phyloP scores from a whole-genome alignment of 2,797 vertebrate genomes.

The Chelmon rostratus region DNA sequence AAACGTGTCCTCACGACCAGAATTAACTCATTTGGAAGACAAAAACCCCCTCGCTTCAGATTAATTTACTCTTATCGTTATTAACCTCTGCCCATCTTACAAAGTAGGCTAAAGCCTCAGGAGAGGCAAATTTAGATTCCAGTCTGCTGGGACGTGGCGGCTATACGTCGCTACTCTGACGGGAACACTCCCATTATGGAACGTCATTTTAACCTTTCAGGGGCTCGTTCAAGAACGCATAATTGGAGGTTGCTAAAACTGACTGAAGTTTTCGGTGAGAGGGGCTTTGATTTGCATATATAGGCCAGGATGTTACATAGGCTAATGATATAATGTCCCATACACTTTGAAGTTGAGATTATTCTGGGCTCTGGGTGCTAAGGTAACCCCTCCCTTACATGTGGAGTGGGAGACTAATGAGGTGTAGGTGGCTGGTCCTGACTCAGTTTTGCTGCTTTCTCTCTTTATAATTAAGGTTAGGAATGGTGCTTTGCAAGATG shows the following conservation, averaged over 20 bases:
- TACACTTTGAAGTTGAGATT: slow-evolving; percentile 61
- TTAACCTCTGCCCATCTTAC: slow-evolving; percentile 73
- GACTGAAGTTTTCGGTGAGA: slow-evolving; percentile 46
- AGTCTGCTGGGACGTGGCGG: slow-evolving; percentile 40
- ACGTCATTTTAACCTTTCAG: slow-evolving; percentile 64
- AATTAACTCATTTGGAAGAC: slow-evolving; percentile 58
- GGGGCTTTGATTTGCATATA: slow-evolving; percentile 65
- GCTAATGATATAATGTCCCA: slow-evolving; percentile 63
- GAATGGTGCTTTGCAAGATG: slow-evolving; percentile 30
- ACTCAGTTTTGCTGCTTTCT: slow-evolving; percentile 43
- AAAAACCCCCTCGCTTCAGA: slow-evolving; percentile 33
- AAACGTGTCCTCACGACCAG: slow-evolving; percentile 42
- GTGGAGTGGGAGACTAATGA: slow-evolving; percentile 40
- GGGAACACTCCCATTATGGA: slow-evolving; percentile 59
- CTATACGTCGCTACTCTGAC: slow-evolving; percentile 58
- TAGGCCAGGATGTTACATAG: slow-evolving; percentile 57
- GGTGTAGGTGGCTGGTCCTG: slow-evolving; percentile 45
- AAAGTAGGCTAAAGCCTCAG: slow-evolving; percentile 71
- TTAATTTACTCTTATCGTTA: slow-evolving; percentile 71
- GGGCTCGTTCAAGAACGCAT: slow-evolving; percentile 53
- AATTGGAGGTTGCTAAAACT: slow-evolving; percentile 69
- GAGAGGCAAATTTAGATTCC: slow-evolving; percentile 57
- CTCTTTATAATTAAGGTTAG: slow-evolving; percentile 50
- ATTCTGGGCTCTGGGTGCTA: slow-evolving; percentile 35
- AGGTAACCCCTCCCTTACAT: slow-evolving; percentile 17